These are phyloP conservation scores for Leucosticte australis DNA, from an alignment of 2,113 vertebrate genomes.

Conservation along the genomic window DNA sequence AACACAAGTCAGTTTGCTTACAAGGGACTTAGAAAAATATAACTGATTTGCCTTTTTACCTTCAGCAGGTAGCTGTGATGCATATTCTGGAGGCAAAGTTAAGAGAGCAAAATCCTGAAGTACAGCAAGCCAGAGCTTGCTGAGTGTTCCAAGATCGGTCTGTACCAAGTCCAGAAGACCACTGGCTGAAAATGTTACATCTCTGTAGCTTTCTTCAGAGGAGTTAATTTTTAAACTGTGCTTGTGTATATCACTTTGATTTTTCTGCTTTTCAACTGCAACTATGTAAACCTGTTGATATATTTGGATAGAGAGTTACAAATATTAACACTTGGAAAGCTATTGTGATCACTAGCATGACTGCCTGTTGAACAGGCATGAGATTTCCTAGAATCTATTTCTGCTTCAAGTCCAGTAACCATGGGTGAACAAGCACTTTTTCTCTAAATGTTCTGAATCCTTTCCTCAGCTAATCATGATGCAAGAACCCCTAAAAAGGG, in stretches of 20 bases:
- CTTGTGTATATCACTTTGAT: slow-evolving; percentile 29
- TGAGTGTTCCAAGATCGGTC: slow-evolving; percentile 83
- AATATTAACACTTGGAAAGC: not conserved
- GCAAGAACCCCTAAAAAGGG: not conserved
- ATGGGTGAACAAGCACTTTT: not conserved
- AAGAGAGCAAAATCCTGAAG: slow-evolving; percentile 90
- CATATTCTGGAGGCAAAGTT: slow-evolving; percentile 82
- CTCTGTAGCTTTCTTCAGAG: slow-evolving; percentile 55
- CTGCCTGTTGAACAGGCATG: not conserved
- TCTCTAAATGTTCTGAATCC: not conserved
- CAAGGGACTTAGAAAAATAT: not conserved
- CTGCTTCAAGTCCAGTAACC: not conserved
- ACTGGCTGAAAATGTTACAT: not conserved
- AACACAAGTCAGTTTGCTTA: not conserved
- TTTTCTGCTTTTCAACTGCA: slow-evolving; percentile 82
- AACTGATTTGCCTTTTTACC: slow-evolving; percentile 72
- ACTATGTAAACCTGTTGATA: slow-evolving; percentile 88
- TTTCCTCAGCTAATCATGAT: not conserved
- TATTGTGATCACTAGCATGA: not conserved
- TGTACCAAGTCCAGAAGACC: slow-evolving; percentile 85
- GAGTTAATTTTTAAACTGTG: slow-evolving; percentile 36
- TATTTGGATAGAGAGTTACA: slow-evolving; percentile 9
- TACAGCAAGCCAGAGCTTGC: slow-evolving; percentile 88
- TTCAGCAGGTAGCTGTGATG: slow-evolving; percentile 79
- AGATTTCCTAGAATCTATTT: not conserved